Conservation (phyloP, 2,888 invertebrate species). For the Ochropleura leucogaster region DNA sequence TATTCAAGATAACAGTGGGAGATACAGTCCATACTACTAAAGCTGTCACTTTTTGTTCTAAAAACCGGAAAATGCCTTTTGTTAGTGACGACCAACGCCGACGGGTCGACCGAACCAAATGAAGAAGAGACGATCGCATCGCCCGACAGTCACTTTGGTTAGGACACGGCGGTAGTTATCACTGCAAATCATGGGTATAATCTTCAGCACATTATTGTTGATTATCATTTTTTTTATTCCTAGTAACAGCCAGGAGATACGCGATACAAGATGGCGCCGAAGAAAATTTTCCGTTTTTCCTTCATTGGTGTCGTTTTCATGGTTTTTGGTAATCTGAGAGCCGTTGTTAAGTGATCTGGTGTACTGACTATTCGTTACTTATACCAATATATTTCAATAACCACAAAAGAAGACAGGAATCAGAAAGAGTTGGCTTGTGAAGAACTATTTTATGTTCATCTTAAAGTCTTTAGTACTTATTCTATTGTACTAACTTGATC, state of each 20-base stretch:
- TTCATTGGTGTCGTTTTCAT: no score
- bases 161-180: neutral
- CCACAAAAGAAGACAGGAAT: no score
- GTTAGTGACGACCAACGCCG: neutral
- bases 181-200: neutral
- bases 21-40: neutral
- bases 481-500: slow-evolving; percentile 13
- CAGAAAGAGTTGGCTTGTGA: neutral
- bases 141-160: neutral
- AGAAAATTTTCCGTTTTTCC: no score
- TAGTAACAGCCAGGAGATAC: no score
- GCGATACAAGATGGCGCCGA: no score
- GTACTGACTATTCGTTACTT: no score
- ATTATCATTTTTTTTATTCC: no score
- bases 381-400: no score
- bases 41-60: neutral
- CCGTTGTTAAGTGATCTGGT: no score
- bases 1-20: neutral
- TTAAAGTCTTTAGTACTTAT: neutral
- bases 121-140: neutral
- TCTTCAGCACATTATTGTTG: no score
- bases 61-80: neutral
- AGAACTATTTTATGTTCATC: neutral
- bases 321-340: no score
- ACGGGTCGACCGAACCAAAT: neutral